Base-by-base conservation (phyloP, 1,140 invertebrate species). In the Popillia japonica region DNA sequence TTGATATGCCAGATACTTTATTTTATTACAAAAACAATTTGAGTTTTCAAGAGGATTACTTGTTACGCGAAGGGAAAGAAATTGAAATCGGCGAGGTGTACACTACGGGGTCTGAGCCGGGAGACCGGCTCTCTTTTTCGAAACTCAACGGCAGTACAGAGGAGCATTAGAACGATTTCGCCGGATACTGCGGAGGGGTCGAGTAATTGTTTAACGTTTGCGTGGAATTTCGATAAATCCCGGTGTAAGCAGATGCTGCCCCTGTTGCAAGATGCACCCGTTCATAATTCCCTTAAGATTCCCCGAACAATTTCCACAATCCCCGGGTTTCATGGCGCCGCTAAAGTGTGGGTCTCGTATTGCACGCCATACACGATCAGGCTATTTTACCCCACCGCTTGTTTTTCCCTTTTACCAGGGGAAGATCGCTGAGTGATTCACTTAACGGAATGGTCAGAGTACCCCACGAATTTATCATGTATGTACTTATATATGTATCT, bases 251-350 rank as follows among this genome's bases (percentile, higher is more conserved):
- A 64, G 61, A 64, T 64, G 61, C 22, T 20, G 17, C 8, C 22
- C 10, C 61, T 6, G 22, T n/a, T 64, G 61, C 61, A 27, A 64
- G 61, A 64, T 64, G 61, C 61, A 64, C 61, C 61, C 61, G 61
- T 11, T 64, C 22, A 22, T 64, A 64, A 64, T 64, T 64, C 61
- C 61, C 61, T 27, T 17, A 64, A 64, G 61, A 64, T 64, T 64
- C 6, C 23, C 61, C 17, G n/a, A 64, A 27, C 61, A 27, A 64
- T 64, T 64, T 27, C 17, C 61, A 64, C 61, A 64, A 27, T 64
- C 17, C 61, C 17, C 61, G 4, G 22, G 17, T 64, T n/a, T n/a
- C 22, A 20, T 17, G 61, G 61, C 4, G 22, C 61, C 61, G 22
- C 10, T 0, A 64, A 27, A 64, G 22, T 20, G 10, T 20, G 3